Evolutionary conservation across 2,888 invertebrate genomes (phyloP).

Genomic region (Physocephala rufipes): DNA sequence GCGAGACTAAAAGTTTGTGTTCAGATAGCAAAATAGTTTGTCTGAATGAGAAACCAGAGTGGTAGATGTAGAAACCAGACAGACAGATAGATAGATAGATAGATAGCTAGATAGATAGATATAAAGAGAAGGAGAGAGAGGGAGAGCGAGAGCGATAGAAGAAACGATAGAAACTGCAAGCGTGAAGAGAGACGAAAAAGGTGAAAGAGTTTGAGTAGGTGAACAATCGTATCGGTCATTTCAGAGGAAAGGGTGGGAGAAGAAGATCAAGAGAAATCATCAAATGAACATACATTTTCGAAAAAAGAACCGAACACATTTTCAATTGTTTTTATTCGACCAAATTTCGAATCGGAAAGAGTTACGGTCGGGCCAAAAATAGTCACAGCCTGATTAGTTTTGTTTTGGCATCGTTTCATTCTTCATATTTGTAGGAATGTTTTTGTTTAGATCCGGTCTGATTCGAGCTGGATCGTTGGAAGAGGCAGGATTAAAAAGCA

Average conservation of each 20-base stretch:
- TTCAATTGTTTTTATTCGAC: conserved; percentile 18
- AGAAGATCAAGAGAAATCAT: too few species aligned
- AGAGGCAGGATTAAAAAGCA: conserved; percentile 5
- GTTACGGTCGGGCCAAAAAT: background rate
- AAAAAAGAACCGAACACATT: conserved; percentile 15
- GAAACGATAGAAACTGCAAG: too few species aligned
- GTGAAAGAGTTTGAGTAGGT: background rate
- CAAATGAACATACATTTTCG: background rate
- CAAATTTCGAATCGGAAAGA: background rate
- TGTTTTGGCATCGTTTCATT: background rate
- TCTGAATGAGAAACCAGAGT: too few species aligned
- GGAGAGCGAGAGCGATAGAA: too few species aligned
- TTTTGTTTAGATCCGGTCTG: background rate
- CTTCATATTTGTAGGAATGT: background rate
- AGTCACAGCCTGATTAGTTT: background rate
- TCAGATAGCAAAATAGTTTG: too few species aligned
- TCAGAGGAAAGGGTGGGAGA: background rate
- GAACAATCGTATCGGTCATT: background rate
- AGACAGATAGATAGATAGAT: conserved; percentile 35
- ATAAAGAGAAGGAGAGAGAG: conserved; percentile 5
- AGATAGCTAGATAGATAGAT: conserved; percentile 28
- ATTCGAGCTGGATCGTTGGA: background rate
- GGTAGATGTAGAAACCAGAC: too few species aligned
- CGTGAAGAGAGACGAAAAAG: background rate
- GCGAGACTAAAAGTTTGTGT: too few species aligned